phyloP scores from a whole-genome alignment of 1,140 invertebrate genomes.

The Brachionus rubens region DNA sequence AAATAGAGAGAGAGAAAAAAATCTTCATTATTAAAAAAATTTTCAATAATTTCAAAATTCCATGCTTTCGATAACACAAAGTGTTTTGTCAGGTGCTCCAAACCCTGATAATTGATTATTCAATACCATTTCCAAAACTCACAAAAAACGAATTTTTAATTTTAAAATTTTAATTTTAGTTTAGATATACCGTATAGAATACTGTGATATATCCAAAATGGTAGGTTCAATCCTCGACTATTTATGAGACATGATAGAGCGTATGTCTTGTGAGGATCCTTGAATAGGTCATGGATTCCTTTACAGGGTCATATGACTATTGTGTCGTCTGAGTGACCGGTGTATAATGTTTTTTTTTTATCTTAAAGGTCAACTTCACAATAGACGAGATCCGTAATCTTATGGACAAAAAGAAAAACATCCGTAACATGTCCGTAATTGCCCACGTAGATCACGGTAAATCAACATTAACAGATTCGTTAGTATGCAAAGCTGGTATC shows the following conservation, averaged over 20 bases:
- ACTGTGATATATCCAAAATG: constrained; percentile 44
- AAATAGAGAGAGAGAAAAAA: not conserved
- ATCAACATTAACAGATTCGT: constrained; percentile 96
- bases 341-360: not conserved
- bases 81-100: too few species aligned
- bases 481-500: constrained; percentile 99
- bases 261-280: too few species aligned
- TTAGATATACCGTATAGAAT: constrained; percentile 35
- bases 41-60: not conserved
- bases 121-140: too few species aligned
- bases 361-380: constrained; percentile 88
- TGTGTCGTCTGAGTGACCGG: not conserved
- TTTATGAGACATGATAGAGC: not conserved
- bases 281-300: too few species aligned
- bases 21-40: not conserved
- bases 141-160: too few species aligned
- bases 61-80: not conserved
- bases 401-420: constrained; percentile 99
- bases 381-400: constrained; percentile 98
- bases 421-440: constrained; percentile 99
- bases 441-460: constrained; percentile 99
- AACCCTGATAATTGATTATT: too few species aligned
- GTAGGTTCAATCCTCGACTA: constrained; percentile 24
- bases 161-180: constrained; percentile 4
- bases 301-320: not conserved